A percentile compares a stretch with the other conserved stretches of the same genome.
Evolutionary conservation across 2,797 vertebrate species (phyloP).

Genomic region (Chloroceryle inda): DNA sequence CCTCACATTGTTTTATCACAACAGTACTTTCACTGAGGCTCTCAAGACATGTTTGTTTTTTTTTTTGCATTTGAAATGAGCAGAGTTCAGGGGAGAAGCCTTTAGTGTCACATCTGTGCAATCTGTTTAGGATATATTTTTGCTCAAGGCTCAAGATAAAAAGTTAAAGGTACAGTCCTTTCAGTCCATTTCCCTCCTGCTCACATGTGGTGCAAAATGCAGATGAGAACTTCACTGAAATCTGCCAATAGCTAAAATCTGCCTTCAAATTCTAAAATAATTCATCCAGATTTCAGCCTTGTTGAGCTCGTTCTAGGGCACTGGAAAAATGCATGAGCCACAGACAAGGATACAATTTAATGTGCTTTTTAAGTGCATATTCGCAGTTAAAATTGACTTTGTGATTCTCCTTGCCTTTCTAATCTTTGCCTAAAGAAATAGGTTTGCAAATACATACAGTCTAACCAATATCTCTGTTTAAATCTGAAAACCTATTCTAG

Average conservation of each 20-base stretch:
- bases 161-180: background rate
- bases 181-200: background rate
- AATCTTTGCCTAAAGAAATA: slow-evolving; percentile 65
- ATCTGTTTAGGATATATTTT: background rate
- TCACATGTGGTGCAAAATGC: background rate
- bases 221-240: background rate
- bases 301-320: background rate
- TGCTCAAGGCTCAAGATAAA: background rate
- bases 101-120: background rate
- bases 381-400: slow-evolving; percentile 54
- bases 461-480: slow-evolving; percentile 36
- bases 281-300: background rate
- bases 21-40: background rate
- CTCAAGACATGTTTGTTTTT: background rate
- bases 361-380: slow-evolving; percentile 33
- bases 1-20: background rate
- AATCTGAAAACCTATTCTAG: slow-evolving; percentile 42
- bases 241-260: background rate
- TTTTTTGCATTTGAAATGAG: background rate
- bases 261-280: background rate
- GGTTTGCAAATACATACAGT: slow-evolving; percentile 18
- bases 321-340: background rate
- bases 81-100: background rate
- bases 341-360: slow-evolving; percentile 14
- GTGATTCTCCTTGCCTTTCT: slow-evolving; percentile 51